A percentile compares a stretch with the other conserved stretches of the same genome.
These are phyloP conservation scores for Dinocampus coccinellae DNA, from an alignment of 2,888 invertebrate species.

Conservation along the genomic window DNA sequence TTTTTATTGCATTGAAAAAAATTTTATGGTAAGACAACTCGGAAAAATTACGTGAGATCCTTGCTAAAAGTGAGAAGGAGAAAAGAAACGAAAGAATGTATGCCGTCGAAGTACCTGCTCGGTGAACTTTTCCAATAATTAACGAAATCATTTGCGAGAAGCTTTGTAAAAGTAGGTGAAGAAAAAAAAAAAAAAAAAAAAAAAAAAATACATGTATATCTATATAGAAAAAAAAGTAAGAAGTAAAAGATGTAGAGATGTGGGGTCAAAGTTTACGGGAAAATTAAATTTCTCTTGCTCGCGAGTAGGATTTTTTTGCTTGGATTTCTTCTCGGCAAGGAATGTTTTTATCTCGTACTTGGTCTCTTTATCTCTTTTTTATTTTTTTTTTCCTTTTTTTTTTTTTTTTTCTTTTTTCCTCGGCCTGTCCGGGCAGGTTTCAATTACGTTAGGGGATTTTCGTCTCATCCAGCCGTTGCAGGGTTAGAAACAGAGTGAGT, in stretches of 20 bases:
- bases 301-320: slow-evolving; percentile 32
- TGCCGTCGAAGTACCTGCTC: slow-evolving; percentile 11
- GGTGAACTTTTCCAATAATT: slow-evolving; percentile 49
- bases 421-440: slow-evolving; percentile 31
- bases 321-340: slow-evolving; percentile 35
- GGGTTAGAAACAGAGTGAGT: slow-evolving; percentile 9
- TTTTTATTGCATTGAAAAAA: too few species aligned
- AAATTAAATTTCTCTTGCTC: slow-evolving; percentile 47
- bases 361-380: slow-evolving; percentile 12
- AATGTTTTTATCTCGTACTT: slow-evolving; percentile 44
- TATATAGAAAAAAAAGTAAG: neutral
- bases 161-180: slow-evolving; percentile 11
- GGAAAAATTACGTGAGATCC: slow-evolving; percentile 9
- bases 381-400: neutral
- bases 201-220: slow-evolving; percentile 6
- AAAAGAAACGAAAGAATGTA: slow-evolving; percentile 27
- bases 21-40: neutral
- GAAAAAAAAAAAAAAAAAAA: slow-evolving; percentile 9
- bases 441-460: slow-evolving; percentile 47
- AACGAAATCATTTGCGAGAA: slow-evolving; percentile 46
- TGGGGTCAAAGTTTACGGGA: slow-evolving; percentile 41
- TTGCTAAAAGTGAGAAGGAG: slow-evolving; percentile 13
- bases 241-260: slow-evolving; percentile 13
- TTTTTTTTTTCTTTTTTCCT: neutral
- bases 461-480: slow-evolving; percentile 17